Base-by-base conservation (phyloP, 2,888 invertebrate species). In the Physocephala rufipes region DNA sequence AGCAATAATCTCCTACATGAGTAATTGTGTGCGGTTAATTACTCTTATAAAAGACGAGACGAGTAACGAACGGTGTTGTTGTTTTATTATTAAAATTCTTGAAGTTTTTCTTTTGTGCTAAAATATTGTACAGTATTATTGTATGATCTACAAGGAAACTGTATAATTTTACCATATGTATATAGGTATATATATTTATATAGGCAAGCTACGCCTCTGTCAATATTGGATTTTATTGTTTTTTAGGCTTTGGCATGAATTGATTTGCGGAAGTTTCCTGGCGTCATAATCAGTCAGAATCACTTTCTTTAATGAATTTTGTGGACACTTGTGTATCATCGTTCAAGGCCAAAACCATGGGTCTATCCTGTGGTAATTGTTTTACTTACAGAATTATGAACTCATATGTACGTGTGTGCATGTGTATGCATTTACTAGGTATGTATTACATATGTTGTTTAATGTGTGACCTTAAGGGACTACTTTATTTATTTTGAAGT, bases 301-400 rank as follows among this genome's bases (percentile, higher is more conserved):
- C 13, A 67, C 55, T 19, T 69, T 68, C 67, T 59, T 30, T 67
- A 63, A 67, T 24, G 71, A 65, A 70, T 69, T 71, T 66, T 71
- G 69, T 70, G 74, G 73, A 74, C 74, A 72, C 73, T 1, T 21
- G 69, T 73, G 9, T 7, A 4, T 36, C 5, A 36, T 36, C 9
- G 36, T 36, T 36, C 36, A 36, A 7, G 5, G 9, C 36, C 36
- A 36, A 36, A 36, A 36, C 36, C 36, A 7, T 66, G 43, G 21
- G 53, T 53, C 24, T 53, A 36, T 7, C 36, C n/a, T 36, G 4
- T 36, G 36, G 9, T 36, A 36, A 36, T 36, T 36, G 9, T 36
- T 36, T 36, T 36, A 36, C 36, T 36, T 36, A 36, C 36, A 9
- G 36, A 7, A 4, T 36, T 36, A 36, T 7, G 36, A 36, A 36